phyloP scores from a whole-genome alignment of 2,113 vertebrate species.

The Sialia sialis region DNA sequence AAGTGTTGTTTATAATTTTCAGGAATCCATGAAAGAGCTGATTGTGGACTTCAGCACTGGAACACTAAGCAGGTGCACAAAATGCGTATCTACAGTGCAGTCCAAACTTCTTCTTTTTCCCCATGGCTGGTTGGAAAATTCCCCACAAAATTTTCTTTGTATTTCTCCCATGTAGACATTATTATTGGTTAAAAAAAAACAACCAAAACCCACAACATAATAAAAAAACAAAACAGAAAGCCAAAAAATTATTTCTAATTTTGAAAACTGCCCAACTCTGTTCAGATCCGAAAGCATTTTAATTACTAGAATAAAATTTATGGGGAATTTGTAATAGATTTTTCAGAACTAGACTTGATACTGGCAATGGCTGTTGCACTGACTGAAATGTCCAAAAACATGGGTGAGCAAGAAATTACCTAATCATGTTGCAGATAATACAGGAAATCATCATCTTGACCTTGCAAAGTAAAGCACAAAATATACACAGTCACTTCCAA shows the following conservation, averaged over 20 bases:
- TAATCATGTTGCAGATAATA: conserved; percentile 1
- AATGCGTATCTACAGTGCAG: neutral
- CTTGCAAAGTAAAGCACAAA: neutral
- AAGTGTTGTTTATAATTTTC: neutral
- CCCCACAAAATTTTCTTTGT: neutral
- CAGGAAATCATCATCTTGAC: neutral
- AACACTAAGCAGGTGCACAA: neutral
- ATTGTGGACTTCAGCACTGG: neutral
- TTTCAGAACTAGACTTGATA: neutral
- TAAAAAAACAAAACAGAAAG: neutral
- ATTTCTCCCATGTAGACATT: neutral
- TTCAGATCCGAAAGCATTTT: neutral
- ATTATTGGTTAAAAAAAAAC: neutral
- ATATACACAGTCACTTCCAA: neutral
- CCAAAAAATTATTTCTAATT: neutral
- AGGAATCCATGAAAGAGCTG: neutral
- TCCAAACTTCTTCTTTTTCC: neutral
- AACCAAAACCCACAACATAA: neutral
- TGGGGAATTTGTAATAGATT: neutral
- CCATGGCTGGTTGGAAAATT: neutral
- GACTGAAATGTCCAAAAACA: neutral
- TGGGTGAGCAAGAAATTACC: neutral
- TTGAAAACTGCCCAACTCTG: neutral
- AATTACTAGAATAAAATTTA: neutral
- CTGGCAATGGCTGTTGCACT: neutral